Evolutionary conservation across 2,888 invertebrate species (phyloP).

Genomic region (Smittia sp.): DNA sequence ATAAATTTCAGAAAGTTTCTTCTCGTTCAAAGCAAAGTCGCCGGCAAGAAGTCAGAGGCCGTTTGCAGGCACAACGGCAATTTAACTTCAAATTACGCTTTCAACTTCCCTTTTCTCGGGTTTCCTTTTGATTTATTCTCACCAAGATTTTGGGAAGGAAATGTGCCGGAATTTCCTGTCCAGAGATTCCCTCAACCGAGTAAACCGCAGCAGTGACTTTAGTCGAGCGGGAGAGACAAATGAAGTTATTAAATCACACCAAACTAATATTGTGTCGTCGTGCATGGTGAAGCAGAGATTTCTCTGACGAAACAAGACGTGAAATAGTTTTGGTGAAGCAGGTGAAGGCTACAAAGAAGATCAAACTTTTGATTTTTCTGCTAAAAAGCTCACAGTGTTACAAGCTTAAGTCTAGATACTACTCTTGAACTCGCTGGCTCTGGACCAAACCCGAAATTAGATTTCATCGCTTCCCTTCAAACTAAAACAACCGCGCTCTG

Average conservation of each 20-base stretch:
- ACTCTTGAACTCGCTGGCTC: not conserved
- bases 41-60: not conserved
- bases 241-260: slow-evolving; percentile 35
- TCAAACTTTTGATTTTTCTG: too few relatives aligned
- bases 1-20: slow-evolving; percentile 33
- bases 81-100: slow-evolving; percentile 38
- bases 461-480: not conserved
- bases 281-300: not conserved
- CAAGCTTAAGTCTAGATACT: too few relatives aligned
- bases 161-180: slow-evolving; percentile 37
- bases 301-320: too few relatives aligned
- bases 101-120: slow-evolving; percentile 19
- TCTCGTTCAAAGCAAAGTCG: not conserved
- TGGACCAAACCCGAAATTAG: not conserved
- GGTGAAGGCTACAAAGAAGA: too few relatives aligned
- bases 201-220: slow-evolving; percentile 33
- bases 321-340: too few relatives aligned
- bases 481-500: not conserved
- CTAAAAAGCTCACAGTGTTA: too few relatives aligned
- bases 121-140: slow-evolving; percentile 35
- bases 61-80: slow-evolving; percentile 8
- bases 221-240: not conserved
- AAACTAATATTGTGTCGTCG: not conserved
- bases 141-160: not conserved
- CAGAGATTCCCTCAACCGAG: slow-evolving; percentile 35